These are phyloP conservation scores for Crotalus viridis DNA, from an alignment of 2,113 vertebrate species.

Conservation along the genomic window DNA sequence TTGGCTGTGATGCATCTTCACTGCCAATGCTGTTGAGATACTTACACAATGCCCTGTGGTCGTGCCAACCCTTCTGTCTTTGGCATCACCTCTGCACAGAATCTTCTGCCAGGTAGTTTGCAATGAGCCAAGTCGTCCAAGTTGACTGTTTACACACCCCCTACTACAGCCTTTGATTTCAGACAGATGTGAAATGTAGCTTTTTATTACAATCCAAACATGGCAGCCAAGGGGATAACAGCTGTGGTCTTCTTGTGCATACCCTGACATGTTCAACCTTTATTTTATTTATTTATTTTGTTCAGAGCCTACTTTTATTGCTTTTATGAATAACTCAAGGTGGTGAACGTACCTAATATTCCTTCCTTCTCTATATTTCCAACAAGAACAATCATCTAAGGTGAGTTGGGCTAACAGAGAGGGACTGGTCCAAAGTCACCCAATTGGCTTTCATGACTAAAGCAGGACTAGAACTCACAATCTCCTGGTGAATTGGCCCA, in stretches of 20 bases:
- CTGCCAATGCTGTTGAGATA: neutral
- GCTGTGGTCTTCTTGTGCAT: neutral
- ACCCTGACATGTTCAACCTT: neutral
- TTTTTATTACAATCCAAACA: neutral
- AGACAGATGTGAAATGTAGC: neutral
- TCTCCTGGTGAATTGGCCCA: too few relatives aligned
- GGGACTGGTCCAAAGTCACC: too few relatives aligned
- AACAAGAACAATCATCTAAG: too few relatives aligned
- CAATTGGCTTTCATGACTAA: too few relatives aligned
- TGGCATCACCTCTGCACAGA: neutral
- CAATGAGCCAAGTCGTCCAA: neutral
- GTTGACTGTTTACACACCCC: neutral
- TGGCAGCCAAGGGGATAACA: neutral
- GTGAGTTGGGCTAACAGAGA: too few relatives aligned
- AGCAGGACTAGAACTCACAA: too few relatives aligned
- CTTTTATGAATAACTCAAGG: too few relatives aligned
- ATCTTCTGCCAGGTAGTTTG: neutral
- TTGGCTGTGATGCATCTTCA: neutral
- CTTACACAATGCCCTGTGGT: neutral
- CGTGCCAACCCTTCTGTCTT: neutral
- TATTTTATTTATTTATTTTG: too few relatives aligned
- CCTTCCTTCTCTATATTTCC: too few relatives aligned
- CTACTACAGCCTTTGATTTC: neutral
- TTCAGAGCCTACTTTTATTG: neutral
- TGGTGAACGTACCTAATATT: too few relatives aligned